Evolutionary conservation across 2,113 vertebrate species (phyloP).

Genomic region (Strix aluco): DNA sequence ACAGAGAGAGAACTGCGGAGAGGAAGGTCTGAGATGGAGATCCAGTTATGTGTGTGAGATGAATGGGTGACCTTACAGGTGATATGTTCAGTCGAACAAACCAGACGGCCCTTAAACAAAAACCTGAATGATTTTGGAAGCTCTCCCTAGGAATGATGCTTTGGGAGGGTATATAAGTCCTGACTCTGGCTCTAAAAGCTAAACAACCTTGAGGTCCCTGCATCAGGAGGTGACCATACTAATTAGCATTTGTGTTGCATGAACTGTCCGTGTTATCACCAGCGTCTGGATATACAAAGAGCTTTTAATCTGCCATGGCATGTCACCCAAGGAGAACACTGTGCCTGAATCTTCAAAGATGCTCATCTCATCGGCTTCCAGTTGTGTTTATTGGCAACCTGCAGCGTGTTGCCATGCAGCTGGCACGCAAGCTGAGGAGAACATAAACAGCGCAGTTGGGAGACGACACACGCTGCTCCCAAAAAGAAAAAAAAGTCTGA

Average conservation of each 20-base stretch:
- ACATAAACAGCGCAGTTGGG: neutral
- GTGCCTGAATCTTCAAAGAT: neutral
- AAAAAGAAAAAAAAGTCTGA: neutral
- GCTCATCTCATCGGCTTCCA: conserved; percentile 19
- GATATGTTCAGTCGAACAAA: neutral
- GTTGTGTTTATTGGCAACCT: conserved; percentile 37
- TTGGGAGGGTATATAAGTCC: neutral
- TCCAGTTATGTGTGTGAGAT: fast-evolving
- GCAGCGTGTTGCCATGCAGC: conserved; percentile 10
- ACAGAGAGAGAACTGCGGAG: neutral
- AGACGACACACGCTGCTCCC: neutral
- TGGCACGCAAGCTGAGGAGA: conserved; percentile 16
- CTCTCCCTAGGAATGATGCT: neutral
- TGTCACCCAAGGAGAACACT: neutral
- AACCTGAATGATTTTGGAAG: neutral
- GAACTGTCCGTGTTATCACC: neutral
- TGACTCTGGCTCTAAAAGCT: neutral
- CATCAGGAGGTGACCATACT: neutral
- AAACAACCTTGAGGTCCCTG: neutral
- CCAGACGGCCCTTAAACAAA: neutral
- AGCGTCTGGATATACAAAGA: neutral
- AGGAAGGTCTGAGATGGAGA: neutral
- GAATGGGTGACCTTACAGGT: neutral
- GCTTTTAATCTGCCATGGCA: neutral
- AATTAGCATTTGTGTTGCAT: neutral